These are phyloP conservation scores for Cosmia pyralina DNA, from an alignment of 2,888 invertebrate species.

Conservation along the genomic window DNA sequence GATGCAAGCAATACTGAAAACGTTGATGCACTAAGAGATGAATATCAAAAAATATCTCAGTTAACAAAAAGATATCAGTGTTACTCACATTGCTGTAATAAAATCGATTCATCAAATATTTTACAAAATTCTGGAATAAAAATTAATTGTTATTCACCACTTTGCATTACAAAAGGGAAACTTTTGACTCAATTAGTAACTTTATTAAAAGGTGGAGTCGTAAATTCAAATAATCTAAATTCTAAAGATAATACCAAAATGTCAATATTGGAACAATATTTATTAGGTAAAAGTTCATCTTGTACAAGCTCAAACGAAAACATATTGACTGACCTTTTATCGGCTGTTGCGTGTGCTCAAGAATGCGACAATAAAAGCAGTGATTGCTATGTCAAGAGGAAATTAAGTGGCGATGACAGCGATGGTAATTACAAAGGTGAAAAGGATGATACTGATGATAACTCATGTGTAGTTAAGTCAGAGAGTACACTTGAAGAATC, in stretches of 20 bases:
- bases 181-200: constrained; percentile 92
- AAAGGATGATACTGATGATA: constrained; percentile 74
- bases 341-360: constrained; percentile 91
- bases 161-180: constrained; percentile 93
- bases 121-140: constrained; percentile 85
- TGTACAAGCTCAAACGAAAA: constrained; percentile 86
- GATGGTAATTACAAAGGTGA: constrained; percentile 79
- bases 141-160: constrained; percentile 94
- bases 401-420: constrained; percentile 79
- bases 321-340: constrained; percentile 91
- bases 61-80: constrained; percentile 93
- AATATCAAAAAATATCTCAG: constrained; percentile 92
- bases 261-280: constrained; percentile 93
- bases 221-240: constrained; percentile 84
- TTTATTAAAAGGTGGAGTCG: constrained; percentile 91
- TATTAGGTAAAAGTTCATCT: constrained; percentile 89
- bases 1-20: constrained; percentile 91
- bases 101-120: constrained; percentile 88
- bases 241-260: constrained; percentile 89
- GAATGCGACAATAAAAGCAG: constrained; percentile 90
- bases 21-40: constrained; percentile 92
- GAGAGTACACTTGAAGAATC: constrained; percentile 90
- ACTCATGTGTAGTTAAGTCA: constrained; percentile 80
- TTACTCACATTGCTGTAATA: constrained; percentile 93
- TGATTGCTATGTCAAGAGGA: constrained; percentile 86